phyloP scores from a whole-genome alignment of 1,140 invertebrate genomes.

The Drosophila erecta region DNA sequence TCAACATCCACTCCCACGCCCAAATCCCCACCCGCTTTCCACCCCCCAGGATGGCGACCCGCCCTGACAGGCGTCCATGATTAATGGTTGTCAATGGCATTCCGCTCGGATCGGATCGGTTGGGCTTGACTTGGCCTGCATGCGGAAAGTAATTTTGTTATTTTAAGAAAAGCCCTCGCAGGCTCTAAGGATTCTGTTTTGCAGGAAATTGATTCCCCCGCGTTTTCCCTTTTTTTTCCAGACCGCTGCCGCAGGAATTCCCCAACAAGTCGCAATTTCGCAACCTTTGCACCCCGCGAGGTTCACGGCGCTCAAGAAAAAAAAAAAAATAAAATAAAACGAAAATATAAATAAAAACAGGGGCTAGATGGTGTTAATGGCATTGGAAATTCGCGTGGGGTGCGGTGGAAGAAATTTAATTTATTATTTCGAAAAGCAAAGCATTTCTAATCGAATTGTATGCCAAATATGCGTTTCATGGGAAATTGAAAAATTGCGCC shows the following conservation, averaged over 20 bases:
- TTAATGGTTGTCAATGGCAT: conserved; percentile 84
- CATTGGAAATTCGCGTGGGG: conserved; percentile 59
- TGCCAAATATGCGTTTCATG: conserved; percentile 67
- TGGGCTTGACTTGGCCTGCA: conserved; percentile 51
- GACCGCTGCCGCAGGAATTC: conserved; percentile 74
- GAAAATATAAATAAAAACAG: conserved; percentile 9
- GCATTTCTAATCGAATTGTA: conserved; percentile 83
- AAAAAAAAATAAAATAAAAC: conserved; percentile 13
- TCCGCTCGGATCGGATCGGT: conserved; percentile 45
- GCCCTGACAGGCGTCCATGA: conserved; percentile 84
- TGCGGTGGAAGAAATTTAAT: conserved; percentile 67
- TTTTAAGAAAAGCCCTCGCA: conserved; percentile 76
- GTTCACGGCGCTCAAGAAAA: not conserved
- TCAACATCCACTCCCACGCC: not conserved
- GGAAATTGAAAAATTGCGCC: conserved; percentile 74
- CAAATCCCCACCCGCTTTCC: conserved; percentile 15
- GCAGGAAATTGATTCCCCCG: conserved; percentile 77
- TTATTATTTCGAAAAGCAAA: conserved; percentile 82
- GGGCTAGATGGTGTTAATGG: conserved; percentile 70
- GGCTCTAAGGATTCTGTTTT: conserved; percentile 55
- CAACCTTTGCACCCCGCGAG: conserved; percentile 76
- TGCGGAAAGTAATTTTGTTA: conserved; percentile 83
- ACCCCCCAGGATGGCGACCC: conserved; percentile 46
- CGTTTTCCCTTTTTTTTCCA: conserved; percentile 58
- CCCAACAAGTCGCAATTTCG: conserved; percentile 74